Evolutionary conservation across 2,888 invertebrate genomes (phyloP).

Genomic region (Ochropleura leucogaster): DNA sequence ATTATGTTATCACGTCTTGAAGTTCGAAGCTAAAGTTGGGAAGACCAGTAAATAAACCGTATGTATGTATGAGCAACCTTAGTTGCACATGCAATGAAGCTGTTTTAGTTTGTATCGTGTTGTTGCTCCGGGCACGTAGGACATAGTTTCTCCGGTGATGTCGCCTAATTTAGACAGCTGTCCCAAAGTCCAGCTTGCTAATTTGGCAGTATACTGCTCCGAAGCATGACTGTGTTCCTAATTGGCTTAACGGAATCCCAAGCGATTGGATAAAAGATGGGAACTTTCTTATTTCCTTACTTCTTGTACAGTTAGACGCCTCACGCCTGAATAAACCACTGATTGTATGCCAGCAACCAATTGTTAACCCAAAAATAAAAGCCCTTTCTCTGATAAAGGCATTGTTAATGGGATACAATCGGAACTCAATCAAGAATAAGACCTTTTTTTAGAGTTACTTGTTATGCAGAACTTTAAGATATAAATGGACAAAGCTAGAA

Average conservation of each 20-base stretch:
- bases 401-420: slow-evolving; percentile 46
- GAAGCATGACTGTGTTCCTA: slow-evolving; percentile 51
- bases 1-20: no score
- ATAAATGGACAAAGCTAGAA: slow-evolving; percentile 1
- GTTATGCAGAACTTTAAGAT: slow-evolving; percentile 8
- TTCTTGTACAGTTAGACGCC: slow-evolving; percentile 19
- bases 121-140: slow-evolving; percentile 52
- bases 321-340: slow-evolving; percentile 48
- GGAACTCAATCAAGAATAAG: slow-evolving; percentile 43
- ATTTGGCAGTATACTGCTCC: slow-evolving; percentile 45
- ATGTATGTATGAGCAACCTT: slow-evolving; percentile 17
- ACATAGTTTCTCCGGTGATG: slow-evolving; percentile 44
- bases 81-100: slow-evolving; percentile 47
- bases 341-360: slow-evolving; percentile 50
- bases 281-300: slow-evolving; percentile 39
- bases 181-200: slow-evolving; percentile 54
- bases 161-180: slow-evolving; percentile 61
- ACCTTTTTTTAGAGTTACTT: slow-evolving; percentile 33
- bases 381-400: slow-evolving; percentile 27
- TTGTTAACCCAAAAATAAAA: slow-evolving; percentile 49
- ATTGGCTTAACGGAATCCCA: slow-evolving; percentile 51
- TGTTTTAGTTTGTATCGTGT: slow-evolving; percentile 51
- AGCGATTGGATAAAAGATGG: slow-evolving; percentile 44
- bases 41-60: slow-evolving; percentile 18
- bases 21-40: slow-evolving; percentile 2